Conservation (phyloP, 2,113 vertebrate species). For the Brachionichthys hirsutus region DNA sequence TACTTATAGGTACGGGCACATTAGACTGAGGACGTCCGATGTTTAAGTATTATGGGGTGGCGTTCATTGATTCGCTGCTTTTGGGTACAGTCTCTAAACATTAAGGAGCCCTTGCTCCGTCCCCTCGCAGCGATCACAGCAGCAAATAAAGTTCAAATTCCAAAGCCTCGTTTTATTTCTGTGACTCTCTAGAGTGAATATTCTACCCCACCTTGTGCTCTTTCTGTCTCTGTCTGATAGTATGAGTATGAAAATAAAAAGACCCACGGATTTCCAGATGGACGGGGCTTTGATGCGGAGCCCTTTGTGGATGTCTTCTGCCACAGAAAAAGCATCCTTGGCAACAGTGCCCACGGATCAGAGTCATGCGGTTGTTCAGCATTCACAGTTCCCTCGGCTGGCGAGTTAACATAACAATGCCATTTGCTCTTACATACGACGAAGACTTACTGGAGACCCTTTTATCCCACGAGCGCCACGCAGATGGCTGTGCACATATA, state of each 20-base stretch:
- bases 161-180: constrained; percentile 18
- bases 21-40: too few relatives aligned
- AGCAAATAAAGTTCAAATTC: constrained; percentile 9
- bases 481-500: constrained; percentile 20
- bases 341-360: constrained; percentile 40
- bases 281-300: constrained; percentile 31
- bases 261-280: constrained; percentile 53
- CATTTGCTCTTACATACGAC: constrained; percentile 38
- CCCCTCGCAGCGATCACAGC: neutral
- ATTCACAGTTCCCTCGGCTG: constrained; percentile 22
- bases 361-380: constrained; percentile 37
- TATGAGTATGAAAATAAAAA: constrained; percentile 49
- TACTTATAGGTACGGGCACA: too few relatives aligned
- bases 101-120: too few relatives aligned
- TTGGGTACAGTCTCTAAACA: too few relatives aligned
- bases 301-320: constrained; percentile 50
- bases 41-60: too few relatives aligned
- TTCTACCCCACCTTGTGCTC: constrained; percentile 18
- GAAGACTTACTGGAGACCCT: constrained; percentile 4
- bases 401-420: constrained; percentile 26
- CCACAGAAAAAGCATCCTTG: constrained; percentile 48
- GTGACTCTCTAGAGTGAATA: constrained; percentile 6
- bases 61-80: too few relatives aligned
- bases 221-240: constrained; percentile 22
- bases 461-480: constrained; percentile 1